Evolutionary conservation across 2,888 invertebrate genomes (phyloP), one percentile per base, ranked within the genome.

Genomic region (Aelia acuminata): DNA sequence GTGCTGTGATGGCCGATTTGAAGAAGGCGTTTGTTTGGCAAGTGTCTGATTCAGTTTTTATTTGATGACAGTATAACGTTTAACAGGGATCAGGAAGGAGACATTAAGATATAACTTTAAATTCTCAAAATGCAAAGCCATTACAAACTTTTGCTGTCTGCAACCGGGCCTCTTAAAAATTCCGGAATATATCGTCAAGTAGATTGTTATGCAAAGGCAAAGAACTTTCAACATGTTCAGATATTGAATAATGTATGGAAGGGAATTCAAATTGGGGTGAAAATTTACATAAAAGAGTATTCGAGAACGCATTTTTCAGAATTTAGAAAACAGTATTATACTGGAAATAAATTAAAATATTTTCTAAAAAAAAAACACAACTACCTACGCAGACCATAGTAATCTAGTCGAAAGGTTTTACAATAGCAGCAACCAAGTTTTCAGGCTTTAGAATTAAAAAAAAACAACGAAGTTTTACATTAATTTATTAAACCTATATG

Each of bases 161-260:
- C 5, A 5, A 70, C 5, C 18, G 20, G 35, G 18, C 35, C 18
- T 18, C 31, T 35, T 70, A 70, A 70, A 70, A 35, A 35, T 70
- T 4, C 63, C 7, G 5, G 1, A 18, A 15, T 70, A 70, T 70
- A 5, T 26, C 57, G 57, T 70, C 31, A 57, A 57, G 57, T 57
- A 26, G 63, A 70, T 70, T 11, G 63, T 15, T 70, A 63, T 63
- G 63, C 63, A 31, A 63, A 57, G 26, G 13, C 26, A n/a, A 26
- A 63, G 31, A 70, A 70, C 63, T 70, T 70, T 35, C 35, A 35
- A 70, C 63, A 70, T 31, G 31, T 63, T 63, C 63, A 63, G 26
- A 63, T 70, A 70, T 70, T 70, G 63, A 70, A 70, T 70, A 70
- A 70, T 70, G 63, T 70, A 70, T 70, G 63, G 35, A 70, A 35